A percentile compares a stretch with the other conserved stretches of the same genome.
Evolutionary conservation across 2,113 vertebrate genomes (phyloP).

Genomic region (Otolemur garnettii): DNA sequence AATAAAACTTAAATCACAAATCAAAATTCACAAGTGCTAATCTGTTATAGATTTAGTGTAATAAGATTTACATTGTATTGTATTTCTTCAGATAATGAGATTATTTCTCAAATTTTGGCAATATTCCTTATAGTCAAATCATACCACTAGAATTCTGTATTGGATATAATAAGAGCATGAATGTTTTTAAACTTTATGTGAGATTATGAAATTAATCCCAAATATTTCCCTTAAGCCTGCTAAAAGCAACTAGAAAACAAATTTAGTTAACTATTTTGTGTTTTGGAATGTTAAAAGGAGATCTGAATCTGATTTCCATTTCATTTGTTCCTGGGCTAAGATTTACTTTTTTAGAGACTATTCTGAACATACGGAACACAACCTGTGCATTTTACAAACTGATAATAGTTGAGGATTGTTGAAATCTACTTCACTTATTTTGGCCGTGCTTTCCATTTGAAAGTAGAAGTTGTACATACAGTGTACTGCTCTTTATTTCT

Average conservation of each 20-base stretch:
- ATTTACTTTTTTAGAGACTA: conserved; percentile 53
- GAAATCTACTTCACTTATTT: conserved; percentile 75
- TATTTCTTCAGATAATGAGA: conserved; percentile 51
- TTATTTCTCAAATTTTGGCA: conserved; percentile 57
- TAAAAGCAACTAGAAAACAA: not conserved
- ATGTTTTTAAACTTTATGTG: conserved; percentile 45
- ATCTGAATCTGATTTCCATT: conserved; percentile 45
- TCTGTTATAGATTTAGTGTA: conserved; percentile 38
- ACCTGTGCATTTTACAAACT: conserved; percentile 59
- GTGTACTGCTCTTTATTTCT: conserved; percentile 78
- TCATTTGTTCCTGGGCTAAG: not conserved
- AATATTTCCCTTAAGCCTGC: conserved; percentile 46
- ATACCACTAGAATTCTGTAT: conserved; percentile 65
- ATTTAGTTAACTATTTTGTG: conserved; percentile 55
- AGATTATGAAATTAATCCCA: conserved; percentile 35
- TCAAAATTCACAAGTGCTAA: conserved; percentile 54
- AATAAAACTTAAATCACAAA: conserved; percentile 40
- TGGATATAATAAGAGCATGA: conserved; percentile 61
- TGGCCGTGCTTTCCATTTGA: conserved; percentile 77
- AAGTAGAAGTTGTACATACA: conserved; percentile 62
- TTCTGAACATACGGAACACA: conserved; percentile 54
- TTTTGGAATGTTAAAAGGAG: conserved; percentile 4
- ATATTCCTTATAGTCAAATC: conserved; percentile 26
- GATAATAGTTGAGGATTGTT: conserved; percentile 48
- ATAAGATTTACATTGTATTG: conserved; percentile 55